A percentile compares a stretch with the other conserved stretches of the same genome.
phyloP scores from a whole-genome alignment of 2,888 invertebrate species.

The Blastobasis lacticolella region DNA sequence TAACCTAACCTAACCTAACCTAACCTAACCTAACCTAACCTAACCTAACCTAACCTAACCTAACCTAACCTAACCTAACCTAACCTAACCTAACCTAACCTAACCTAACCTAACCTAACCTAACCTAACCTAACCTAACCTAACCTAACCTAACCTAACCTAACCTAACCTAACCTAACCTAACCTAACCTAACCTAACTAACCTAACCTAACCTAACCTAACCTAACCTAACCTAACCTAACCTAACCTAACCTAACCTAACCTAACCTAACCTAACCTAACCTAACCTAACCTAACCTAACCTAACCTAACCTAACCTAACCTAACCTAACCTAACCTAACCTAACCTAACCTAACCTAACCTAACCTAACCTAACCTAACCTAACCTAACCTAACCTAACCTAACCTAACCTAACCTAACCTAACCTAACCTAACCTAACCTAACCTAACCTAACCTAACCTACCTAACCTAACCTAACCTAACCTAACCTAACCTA shows the following conservation, averaged over 20 bases:
- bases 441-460: conserved; percentile 12
- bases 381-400: conserved; percentile 5
- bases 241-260: conserved; percentile 12
- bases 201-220: conserved; percentile 11
- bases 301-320: conserved; percentile 13
- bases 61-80: conserved; percentile 9
- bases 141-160: conserved; percentile 14
- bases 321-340: conserved; percentile 12
- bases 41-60: conserved; percentile 5
- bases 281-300: conserved; percentile 12
- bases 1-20: conserved; percentile 4
- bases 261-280: conserved; percentile 12
- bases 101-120: conserved; percentile 7
- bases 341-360: conserved; percentile 10
- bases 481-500: conserved; percentile 11
- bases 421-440: conserved; percentile 13
- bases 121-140: conserved; percentile 14
- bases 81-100: conserved; percentile 8
- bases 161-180: conserved; percentile 9
- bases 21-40: conserved; percentile 5
- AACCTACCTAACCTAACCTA: conserved; percentile 11
- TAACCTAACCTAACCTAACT: conserved; percentile 12
- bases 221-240: conserved; percentile 15
- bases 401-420: conserved; percentile 11
- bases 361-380: conserved; percentile 11